Percentiles rank a stretch among this genome's conserved stretches.
These are phyloP conservation scores for Ochotona princeps DNA, from an alignment of 2,113 vertebrate genomes.

Conservation along the genomic window DNA sequence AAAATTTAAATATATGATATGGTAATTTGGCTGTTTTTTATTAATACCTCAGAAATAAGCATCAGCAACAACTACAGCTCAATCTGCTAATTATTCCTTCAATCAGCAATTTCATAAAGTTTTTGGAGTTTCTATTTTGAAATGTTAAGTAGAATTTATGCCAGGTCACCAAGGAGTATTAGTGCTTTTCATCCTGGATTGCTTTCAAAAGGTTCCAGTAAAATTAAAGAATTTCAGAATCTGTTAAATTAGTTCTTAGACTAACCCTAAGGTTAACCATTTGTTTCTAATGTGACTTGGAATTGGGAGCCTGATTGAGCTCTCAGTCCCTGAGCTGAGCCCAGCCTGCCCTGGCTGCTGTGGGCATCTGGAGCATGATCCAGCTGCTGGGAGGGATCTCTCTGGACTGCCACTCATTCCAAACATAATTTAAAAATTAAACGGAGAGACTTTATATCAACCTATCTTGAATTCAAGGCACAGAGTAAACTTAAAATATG, in stretches of 20 bases:
- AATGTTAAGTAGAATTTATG: background rate
- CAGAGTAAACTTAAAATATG: background rate
- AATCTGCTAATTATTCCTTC: slow-evolving; percentile 9
- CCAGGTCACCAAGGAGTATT: background rate
- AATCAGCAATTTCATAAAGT: slow-evolving; percentile 28
- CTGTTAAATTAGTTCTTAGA: background rate
- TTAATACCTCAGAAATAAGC: slow-evolving; percentile 6
- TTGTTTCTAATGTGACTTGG: background rate
- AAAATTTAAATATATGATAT: slow-evolving; percentile 39
- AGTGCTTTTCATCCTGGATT: background rate
- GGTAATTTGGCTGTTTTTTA: background rate
- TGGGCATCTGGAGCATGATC: too few relatives aligned
- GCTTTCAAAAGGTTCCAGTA: slow-evolving; percentile 2
- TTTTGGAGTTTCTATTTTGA: background rate
- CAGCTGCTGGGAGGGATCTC: too few relatives aligned
- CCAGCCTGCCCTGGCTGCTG: too few relatives aligned
- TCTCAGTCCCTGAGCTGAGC: too few relatives aligned
- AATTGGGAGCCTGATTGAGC: background rate
- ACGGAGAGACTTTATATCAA: background rate
- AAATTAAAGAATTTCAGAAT: slow-evolving; percentile 46
- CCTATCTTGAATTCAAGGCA: background rate
- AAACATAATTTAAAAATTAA: background rate
- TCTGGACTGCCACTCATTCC: too few relatives aligned
- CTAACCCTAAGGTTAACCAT: background rate
- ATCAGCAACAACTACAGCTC: slow-evolving; percentile 34